These are phyloP conservation scores for Coryphaenoides rupestris DNA, from an alignment of 2,113 vertebrate species.

Conservation along the genomic window DNA sequence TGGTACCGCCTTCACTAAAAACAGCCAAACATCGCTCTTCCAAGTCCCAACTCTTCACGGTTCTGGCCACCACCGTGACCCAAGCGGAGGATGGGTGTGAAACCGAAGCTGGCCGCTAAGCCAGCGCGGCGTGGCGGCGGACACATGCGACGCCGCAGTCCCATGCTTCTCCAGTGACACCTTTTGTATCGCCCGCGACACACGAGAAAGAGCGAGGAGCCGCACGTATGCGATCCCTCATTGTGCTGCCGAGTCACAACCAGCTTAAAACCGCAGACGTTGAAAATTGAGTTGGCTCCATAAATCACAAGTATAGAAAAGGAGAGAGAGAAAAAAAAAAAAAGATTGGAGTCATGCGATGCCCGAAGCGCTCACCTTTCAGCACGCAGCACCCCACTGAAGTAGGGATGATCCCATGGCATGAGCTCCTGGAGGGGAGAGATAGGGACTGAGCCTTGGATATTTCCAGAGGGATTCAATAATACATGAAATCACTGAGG, in stretches of 20 bases:
- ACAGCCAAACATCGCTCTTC: too few relatives aligned
- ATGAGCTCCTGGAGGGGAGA: conserved; percentile 81
- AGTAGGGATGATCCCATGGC: conserved; percentile 96
- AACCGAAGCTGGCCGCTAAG: too few relatives aligned
- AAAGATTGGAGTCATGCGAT: conserved; percentile 1
- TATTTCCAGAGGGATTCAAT: not conserved
- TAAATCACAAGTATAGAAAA: conserved; percentile 24
- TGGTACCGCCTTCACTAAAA: too few relatives aligned
- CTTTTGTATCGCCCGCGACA: conserved; percentile 37
- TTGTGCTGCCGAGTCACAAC: conserved; percentile 31
- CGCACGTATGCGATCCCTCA: conserved; percentile 3
- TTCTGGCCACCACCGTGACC: too few relatives aligned
- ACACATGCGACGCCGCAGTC: conserved; percentile 9
- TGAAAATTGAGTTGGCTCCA: conserved; percentile 18
- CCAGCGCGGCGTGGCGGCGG: too few relatives aligned
- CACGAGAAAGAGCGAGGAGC: conserved; percentile 19
- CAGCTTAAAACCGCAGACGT: conserved; percentile 4
- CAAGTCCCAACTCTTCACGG: too few relatives aligned
- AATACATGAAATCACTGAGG: not conserved
- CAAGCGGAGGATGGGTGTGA: too few relatives aligned
- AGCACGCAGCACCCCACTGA: conserved; percentile 88
- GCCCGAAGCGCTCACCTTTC: conserved; percentile 79
- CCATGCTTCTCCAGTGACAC: conserved; percentile 44
- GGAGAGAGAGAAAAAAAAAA: conserved; percentile 7
- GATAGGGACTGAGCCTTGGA: too few relatives aligned